Percentiles rank a stretch among this genome's conserved stretches.
phyloP scores from a whole-genome alignment of 2,113 vertebrate genomes.

The Copsychus sechellarum region DNA sequence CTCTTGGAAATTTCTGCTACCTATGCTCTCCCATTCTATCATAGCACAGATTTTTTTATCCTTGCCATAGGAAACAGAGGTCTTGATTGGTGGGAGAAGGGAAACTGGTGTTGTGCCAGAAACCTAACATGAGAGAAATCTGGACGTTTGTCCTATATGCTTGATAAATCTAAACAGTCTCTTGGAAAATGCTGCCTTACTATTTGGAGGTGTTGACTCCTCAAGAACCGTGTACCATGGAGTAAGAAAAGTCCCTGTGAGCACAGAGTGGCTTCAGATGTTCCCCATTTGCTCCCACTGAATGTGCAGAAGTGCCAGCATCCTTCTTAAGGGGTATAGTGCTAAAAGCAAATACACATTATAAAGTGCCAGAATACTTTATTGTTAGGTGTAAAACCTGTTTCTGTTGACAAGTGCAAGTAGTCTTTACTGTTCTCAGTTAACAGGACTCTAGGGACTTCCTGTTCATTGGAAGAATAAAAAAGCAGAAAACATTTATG shows the following conservation, averaged over 20 bases:
- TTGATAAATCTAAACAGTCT: not conserved
- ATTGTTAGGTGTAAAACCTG: not conserved
- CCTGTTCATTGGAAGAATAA: not conserved
- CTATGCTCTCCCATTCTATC: not conserved
- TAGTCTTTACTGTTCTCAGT: not conserved
- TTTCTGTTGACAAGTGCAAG: constrained; percentile 22
- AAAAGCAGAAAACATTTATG: constrained; percentile 7
- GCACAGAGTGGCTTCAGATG: not conserved
- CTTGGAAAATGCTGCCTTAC: not conserved
- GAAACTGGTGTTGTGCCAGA: not conserved
- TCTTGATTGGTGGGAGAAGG: not conserved
- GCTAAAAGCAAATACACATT: not conserved
- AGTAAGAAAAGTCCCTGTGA: not conserved
- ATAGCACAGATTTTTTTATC: not conserved
- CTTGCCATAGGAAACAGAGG: not conserved
- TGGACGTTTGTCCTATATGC: not conserved
- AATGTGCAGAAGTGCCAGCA: not conserved
- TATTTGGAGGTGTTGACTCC: not conserved
- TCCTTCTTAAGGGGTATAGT: not conserved
- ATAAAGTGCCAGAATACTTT: not conserved
- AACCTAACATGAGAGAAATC: not conserved
- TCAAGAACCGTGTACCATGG: not conserved
- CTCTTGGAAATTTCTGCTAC: not conserved
- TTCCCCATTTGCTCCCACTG: not conserved
- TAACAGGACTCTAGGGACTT: constrained; percentile 23